phyloP scores from a whole-genome alignment of 1,140 invertebrate species.

The Zophobas morio region DNA sequence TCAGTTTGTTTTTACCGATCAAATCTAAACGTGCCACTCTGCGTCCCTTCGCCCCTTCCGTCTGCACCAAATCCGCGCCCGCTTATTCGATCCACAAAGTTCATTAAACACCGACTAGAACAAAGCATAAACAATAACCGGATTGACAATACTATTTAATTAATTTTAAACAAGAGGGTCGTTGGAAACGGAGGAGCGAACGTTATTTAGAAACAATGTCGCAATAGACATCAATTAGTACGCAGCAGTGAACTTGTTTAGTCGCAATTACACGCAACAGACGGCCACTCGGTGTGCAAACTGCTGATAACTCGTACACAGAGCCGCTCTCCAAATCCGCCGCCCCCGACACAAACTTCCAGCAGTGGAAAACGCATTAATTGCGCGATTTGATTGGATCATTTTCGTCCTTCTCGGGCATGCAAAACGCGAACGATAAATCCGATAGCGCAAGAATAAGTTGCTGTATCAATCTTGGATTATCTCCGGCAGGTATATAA shows the following conservation, averaged over 20 bases:
- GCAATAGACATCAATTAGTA: constrained; percentile 68
- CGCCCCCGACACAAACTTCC: constrained; percentile 43
- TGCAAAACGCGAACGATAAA: constrained; percentile 21
- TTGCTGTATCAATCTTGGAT: constrained; percentile 53
- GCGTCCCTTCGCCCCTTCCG: no score
- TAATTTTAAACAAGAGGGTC: constrained; percentile 61
- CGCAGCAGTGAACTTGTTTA: constrained; percentile 68
- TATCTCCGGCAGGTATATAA: constrained; percentile 48
- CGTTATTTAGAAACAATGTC: constrained; percentile 66
- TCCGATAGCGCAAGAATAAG: constrained; percentile 33
- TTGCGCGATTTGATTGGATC: constrained; percentile 41
- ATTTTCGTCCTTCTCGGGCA: constrained; percentile 38
- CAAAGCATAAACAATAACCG: constrained; percentile 56
- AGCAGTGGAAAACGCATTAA: constrained; percentile 17
- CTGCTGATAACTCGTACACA: constrained; percentile 62
- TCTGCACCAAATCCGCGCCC: no score
- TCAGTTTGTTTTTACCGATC: no score
- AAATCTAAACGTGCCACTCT: no score
- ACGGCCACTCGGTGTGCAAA: constrained; percentile 63
- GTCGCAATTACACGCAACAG: constrained; percentile 68
- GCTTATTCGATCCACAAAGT: not conserved
- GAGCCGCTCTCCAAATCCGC: constrained; percentile 46
- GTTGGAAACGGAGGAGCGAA: constrained; percentile 45
- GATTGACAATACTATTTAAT: constrained; percentile 64
- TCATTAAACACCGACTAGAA: constrained; percentile 49